Evolutionary conservation across 1,140 invertebrate genomes (phyloP).

Genomic region (silkworm (Bombyx mori)): ASM3026992v2 NC_085122.1:12602501-12603000

Average conservation of each 20-base stretch:
- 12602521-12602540: slow-evolving; percentile 60
- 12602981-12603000: too few relatives aligned
- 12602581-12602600: slow-evolving; percentile 58
- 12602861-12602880: slow-evolving; percentile 13
- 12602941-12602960: too few relatives aligned
- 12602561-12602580: slow-evolving; percentile 61
- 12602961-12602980: too few relatives aligned
- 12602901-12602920: too few relatives aligned
- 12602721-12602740: slow-evolving; percentile 1
- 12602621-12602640: slow-evolving; percentile 56
- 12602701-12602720: slow-evolving; percentile 62
- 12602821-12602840: slow-evolving; percentile 13
- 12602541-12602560: slow-evolving; percentile 54
- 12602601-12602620: slow-evolving; percentile 56
- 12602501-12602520: slow-evolving; percentile 16
- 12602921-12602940: too few relatives aligned
- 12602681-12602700: slow-evolving; percentile 57
- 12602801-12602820: slow-evolving; percentile 13
- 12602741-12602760: not conserved
- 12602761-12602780: not conserved
- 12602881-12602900: not conserved
- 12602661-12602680: slow-evolving; percentile 45
- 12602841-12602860: slow-evolving; percentile 17
- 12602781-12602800: slow-evolving; percentile 4
- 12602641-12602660: slow-evolving; percentile 57